Conservation (phyloP, 2,888 invertebrate species). For the Diploptera punctata region DNA sequence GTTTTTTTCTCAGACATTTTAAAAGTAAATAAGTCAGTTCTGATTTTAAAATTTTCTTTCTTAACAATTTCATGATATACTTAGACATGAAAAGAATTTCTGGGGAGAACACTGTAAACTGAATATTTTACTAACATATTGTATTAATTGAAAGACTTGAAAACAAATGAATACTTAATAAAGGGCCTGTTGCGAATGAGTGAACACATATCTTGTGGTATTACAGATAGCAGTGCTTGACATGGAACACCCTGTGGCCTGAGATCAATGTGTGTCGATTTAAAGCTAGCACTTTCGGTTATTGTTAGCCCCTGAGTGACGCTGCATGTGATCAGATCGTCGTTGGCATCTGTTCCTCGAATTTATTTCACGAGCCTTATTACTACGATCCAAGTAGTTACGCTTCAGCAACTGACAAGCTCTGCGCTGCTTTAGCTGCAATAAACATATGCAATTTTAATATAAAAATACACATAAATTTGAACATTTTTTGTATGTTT, state of each 20-base stretch:
- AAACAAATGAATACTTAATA: conserved; percentile 25
- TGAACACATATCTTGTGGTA: conserved; percentile 27
- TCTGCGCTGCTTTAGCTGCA: conserved; percentile 57
- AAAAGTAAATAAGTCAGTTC: no score
- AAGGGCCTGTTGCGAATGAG: background rate
- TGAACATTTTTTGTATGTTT: no score
- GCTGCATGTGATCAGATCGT: conserved; percentile 61
- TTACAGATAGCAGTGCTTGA: conserved; percentile 15
- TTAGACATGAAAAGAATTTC: no score
- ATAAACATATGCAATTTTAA: no score
- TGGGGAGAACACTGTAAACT: background rate
- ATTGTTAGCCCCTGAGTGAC: conserved; percentile 65
- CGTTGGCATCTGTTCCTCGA: conserved; percentile 60
- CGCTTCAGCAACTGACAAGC: conserved; percentile 59
- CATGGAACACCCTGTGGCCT: conserved; percentile 31
- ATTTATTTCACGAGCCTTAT: conserved; percentile 63
- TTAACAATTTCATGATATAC: no score
- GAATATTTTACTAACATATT: background rate
- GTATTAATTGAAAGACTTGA: conserved; percentile 21
- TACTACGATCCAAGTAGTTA: conserved; percentile 61
- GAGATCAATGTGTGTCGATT: conserved; percentile 31
- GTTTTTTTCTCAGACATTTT: no score
- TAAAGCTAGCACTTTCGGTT: conserved; percentile 63
- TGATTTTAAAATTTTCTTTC: no score
- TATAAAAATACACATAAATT: no score